Evolutionary conservation across 2,797 vertebrate genomes (phyloP).

Genomic region (Miichthys miiuy): DNA sequence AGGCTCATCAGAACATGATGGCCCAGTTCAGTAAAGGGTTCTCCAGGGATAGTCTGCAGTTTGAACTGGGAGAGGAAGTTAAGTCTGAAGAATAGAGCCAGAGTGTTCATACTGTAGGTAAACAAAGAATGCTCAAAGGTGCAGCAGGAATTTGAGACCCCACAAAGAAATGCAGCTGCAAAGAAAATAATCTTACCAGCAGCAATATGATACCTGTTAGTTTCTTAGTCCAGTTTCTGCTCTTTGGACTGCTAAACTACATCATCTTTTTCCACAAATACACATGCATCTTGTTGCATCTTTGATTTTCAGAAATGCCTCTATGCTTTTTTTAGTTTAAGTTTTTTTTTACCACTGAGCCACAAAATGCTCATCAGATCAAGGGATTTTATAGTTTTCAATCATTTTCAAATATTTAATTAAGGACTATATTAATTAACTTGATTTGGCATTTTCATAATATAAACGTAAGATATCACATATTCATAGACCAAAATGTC

Average conservation of each 20-base stretch:
- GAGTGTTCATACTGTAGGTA: constrained; percentile 22
- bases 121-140: background rate
- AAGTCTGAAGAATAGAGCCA: constrained; percentile 23
- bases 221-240: background rate
- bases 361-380: background rate
- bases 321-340: no score
- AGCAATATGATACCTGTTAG: background rate
- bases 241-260: background rate
- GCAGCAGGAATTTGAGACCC: background rate
- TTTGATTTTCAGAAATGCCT: background rate
- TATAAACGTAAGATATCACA: background rate
- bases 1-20: constrained; percentile 50
- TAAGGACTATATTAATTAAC: background rate
- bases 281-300: background rate
- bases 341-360: background rate
- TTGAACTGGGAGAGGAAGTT: constrained; percentile 32
- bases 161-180: background rate
- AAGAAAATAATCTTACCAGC: background rate
- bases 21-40: constrained; percentile 49
- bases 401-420: background rate
- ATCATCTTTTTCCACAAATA: background rate
- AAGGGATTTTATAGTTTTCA: background rate
- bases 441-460: background rate
- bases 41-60: constrained; percentile 48
- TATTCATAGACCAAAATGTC: background rate